phyloP scores from a whole-genome alignment of 2,113 vertebrate genomes.

The Pomatostomus ruficeps region DNA sequence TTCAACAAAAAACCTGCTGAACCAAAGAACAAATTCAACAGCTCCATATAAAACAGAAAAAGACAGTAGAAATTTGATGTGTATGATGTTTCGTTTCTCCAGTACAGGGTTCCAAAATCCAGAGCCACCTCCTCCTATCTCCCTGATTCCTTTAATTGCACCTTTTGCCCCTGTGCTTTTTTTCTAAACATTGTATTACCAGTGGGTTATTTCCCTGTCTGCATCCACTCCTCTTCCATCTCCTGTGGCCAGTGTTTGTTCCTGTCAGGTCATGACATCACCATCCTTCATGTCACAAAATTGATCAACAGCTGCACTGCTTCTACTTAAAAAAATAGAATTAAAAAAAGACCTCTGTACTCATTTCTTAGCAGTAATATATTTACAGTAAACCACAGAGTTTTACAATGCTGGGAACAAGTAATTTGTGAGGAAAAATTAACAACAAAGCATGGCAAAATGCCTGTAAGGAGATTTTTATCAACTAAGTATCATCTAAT shows the following conservation, averaged over 20 bases:
- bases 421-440: background rate
- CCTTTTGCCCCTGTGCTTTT: background rate
- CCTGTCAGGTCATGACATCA: background rate
- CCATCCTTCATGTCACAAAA: background rate
- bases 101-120: background rate
- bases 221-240: background rate
- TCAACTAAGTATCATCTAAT: background rate
- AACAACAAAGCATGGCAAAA: background rate
- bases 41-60: background rate
- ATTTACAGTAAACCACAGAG: background rate
- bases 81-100: background rate
- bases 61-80: background rate
- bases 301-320: background rate
- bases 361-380: background rate
- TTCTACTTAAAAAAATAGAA: background rate
- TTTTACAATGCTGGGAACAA: background rate
- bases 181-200: background rate
- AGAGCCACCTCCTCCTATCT: background rate
- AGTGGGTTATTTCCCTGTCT: background rate
- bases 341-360: background rate
- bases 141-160: background rate
- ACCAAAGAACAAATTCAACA: background rate
- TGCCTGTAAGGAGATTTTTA: background rate
- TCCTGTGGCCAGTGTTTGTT: background rate
- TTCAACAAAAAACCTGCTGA: background rate